Conservation (phyloP, 2,888 invertebrate genomes). For the Coecobrya sp. region DNA sequence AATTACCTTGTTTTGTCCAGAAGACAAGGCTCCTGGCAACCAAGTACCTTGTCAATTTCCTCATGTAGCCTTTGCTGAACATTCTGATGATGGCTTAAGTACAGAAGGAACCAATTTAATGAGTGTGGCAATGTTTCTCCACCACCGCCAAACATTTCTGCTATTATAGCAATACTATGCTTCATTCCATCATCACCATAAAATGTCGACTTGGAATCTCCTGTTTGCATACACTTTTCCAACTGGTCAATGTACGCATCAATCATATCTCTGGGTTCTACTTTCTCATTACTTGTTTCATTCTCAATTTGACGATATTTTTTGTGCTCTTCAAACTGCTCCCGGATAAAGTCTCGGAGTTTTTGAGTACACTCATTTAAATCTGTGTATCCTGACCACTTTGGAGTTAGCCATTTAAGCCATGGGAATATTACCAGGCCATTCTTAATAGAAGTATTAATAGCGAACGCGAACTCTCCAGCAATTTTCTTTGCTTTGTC, state of each 20-base stretch:
- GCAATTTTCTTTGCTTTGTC: not conserved
- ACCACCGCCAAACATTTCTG: conserved; percentile 4
- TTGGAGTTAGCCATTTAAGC: not conserved
- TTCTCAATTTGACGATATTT: not conserved
- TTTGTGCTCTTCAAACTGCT: not conserved
- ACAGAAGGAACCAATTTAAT: conserved; percentile 28
- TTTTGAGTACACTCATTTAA: not conserved
- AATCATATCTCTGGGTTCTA: not conserved
- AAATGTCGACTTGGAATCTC: not conserved
- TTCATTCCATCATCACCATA: not conserved
- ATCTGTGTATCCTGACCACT: not conserved
- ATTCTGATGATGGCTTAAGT: not conserved
- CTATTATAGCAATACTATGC: not conserved
- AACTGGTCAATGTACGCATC: conserved; percentile 13
- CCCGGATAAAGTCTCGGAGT: not conserved
- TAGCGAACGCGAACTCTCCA: not conserved
- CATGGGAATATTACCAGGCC: not conserved
- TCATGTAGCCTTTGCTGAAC: not conserved
- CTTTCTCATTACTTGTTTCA: no score
- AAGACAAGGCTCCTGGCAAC: conserved; percentile 8
- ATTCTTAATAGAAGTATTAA: not conserved
- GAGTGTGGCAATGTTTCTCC: not conserved
- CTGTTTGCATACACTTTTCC: not conserved
- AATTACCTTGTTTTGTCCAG: not conserved
- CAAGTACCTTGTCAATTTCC: conserved; percentile 48